These are phyloP conservation scores for Todus mexicanus DNA, from an alignment of 2,797 vertebrate genomes.

Conservation along the genomic window DNA sequence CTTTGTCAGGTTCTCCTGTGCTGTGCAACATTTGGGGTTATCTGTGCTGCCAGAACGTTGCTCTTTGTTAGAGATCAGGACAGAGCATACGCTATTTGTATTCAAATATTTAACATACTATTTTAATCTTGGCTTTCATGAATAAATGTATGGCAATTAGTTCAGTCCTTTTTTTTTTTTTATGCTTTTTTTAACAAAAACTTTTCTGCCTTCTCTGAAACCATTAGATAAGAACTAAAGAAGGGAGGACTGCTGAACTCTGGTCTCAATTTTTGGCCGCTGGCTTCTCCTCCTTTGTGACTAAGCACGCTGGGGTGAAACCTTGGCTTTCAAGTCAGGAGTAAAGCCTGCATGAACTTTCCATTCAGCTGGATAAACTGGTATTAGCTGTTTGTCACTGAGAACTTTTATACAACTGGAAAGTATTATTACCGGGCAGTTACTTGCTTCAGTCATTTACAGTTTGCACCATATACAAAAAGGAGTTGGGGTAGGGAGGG, in stretches of 20 bases:
- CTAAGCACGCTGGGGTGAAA: neutral
- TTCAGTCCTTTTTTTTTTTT: neutral
- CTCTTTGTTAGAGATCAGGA: neutral
- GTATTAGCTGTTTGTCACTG: neutral
- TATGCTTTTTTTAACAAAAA: neutral
- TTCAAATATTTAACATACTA: neutral
- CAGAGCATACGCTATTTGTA: neutral
- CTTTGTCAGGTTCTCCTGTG: neutral
- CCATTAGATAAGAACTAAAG: neutral
- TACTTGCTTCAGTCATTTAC: neutral
- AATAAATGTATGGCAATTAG: constrained; percentile 15
- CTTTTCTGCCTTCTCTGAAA: neutral
- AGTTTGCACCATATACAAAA: neutral
- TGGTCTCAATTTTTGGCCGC: neutral
- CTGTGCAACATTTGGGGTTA: neutral
- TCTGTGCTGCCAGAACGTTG: neutral
- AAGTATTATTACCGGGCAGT: neutral
- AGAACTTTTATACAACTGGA: neutral
- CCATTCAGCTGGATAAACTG: neutral
- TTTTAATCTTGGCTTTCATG: neutral
- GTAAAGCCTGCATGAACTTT: neutral
- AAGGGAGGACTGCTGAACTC: neutral
- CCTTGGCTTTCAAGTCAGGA: neutral
- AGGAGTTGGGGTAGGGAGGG: neutral
- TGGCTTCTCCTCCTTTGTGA: neutral